Percentiles rank a stretch among this genome's conserved stretches.
These are phyloP conservation scores for Hydropsyche betteni DNA, from an alignment of 2,888 invertebrate genomes.

Conservation along the genomic window DNA sequence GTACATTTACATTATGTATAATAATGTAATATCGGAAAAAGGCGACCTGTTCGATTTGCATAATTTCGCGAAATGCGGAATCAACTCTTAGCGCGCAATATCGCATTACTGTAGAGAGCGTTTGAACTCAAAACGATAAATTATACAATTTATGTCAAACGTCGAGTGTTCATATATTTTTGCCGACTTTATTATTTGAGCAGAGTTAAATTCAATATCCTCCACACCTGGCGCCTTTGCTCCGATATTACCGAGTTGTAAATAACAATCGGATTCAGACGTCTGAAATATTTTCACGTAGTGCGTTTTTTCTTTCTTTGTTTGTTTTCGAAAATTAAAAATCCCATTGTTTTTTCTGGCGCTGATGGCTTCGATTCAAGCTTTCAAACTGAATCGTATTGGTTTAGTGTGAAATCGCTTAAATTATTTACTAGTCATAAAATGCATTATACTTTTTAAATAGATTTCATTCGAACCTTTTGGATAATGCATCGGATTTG, in stretches of 20 bases:
- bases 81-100: not conserved
- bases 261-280: slow-evolving; percentile 25
- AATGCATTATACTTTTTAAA: no score
- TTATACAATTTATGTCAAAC: slow-evolving; percentile 20
- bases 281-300: not conserved
- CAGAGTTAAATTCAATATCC: slow-evolving; percentile 25
- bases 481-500: no score
- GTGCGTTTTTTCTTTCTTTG: not conserved
- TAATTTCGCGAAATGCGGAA: slow-evolving; percentile 5
- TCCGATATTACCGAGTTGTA: slow-evolving; percentile 26
- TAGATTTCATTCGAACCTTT: no score
- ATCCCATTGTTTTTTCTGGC: no score
- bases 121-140: slow-evolving; percentile 7
- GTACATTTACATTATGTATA: slow-evolving; percentile 1
- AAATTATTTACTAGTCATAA: not conserved
- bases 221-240: slow-evolving; percentile 14
- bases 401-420: not conserved
- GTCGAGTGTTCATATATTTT: slow-evolving; percentile 32
- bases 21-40: not conserved
- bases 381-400: no score
- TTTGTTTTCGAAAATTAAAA: not conserved
- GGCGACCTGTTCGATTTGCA: slow-evolving; percentile 6
- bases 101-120: not conserved
- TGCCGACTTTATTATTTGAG: slow-evolving; percentile 28
- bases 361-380: no score